Evolutionary conservation across 2,113 vertebrate species (phyloP), one percentile per base, ranked within the genome.

Genomic region (Geococcyx californianus): DNA sequence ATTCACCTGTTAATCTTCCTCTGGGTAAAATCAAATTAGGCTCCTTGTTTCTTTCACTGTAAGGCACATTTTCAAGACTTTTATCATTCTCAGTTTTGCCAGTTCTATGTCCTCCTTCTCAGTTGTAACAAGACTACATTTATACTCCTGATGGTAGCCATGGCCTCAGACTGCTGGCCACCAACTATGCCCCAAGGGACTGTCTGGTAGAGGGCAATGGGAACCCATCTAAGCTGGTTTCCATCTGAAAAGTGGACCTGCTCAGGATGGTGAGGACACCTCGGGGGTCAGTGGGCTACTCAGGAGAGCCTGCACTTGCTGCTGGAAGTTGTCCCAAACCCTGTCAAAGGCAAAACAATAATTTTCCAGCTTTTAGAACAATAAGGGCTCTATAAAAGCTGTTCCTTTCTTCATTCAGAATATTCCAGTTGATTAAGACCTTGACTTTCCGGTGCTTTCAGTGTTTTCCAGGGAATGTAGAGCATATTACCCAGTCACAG

Each of bases 1-100:
- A 90, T 83, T 90, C 72, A 96, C 88, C 83, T 86, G 88, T 33
- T 93, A 92, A 92, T 83, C 76, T 92, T 92, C 24, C 34, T 92
- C 91, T 56, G 47, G 21, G 44, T 84, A 84, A 90, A 86, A 85
- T 51, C 72, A 92, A 86, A 84, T 69, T 51, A 84, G 89, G 44
- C 34, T 90, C 64, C 1, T 25, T 81, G 24, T 59, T 84, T 92
- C 86, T 90, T 91, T 75, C 55, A 62, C 45, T 70, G 6, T 51
- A 81, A 84, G 29, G 38, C 38, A 68, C 9, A 19, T 72, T 90
- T 92, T 93, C 51, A 77, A 89, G 88, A 63, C 33, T 38, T 70
- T 59, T 10, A 8, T 74, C 29, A 36, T 67, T 52, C 84, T 66
- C 59, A 44, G 17, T 56, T 93, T 87, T 87, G 60, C 55, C 72